Conservation (phyloP, 1,140 invertebrate species). For the Heterodera schachtii region DNA sequence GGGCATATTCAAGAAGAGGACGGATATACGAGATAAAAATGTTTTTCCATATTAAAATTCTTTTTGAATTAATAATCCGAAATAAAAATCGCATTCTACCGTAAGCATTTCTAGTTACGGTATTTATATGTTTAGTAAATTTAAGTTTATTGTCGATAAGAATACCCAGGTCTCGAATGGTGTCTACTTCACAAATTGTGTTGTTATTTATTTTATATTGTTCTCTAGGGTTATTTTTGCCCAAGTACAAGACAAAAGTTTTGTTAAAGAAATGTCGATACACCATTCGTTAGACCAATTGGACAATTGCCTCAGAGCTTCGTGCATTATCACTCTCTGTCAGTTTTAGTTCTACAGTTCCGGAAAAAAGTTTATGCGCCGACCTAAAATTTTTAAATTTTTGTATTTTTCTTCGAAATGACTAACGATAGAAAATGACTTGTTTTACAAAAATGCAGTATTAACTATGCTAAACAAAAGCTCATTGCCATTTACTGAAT, state of each 20-base stretch:
- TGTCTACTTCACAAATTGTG: neutral
- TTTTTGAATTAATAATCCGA: neutral
- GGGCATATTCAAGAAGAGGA: neutral
- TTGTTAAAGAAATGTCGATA: slow-evolving; percentile 1
- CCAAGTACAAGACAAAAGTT: neutral
- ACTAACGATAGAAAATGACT: too few species aligned
- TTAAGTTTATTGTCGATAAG: neutral
- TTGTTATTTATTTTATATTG: neutral
- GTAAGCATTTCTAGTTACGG: neutral
- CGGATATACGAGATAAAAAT: neutral
- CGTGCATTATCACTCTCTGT: neutral
- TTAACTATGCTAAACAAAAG: too few species aligned
- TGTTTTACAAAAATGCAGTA: too few species aligned
- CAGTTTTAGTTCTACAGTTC: neutral
- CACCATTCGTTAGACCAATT: neutral
- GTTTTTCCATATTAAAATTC: neutral
- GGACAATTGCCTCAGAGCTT: neutral
- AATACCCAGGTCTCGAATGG: neutral
- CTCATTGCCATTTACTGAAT: too few species aligned
- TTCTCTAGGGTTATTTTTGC: slow-evolving; percentile 17
- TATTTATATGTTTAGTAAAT: slow-evolving; percentile 1
- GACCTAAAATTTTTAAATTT: too few species aligned
- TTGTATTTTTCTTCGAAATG: too few species aligned
- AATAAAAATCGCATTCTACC: neutral
- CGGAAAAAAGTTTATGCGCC: too few species aligned